Evolutionary conservation across 1,140 invertebrate genomes (phyloP).

Genomic region (Rhysida immarginata): DNA sequence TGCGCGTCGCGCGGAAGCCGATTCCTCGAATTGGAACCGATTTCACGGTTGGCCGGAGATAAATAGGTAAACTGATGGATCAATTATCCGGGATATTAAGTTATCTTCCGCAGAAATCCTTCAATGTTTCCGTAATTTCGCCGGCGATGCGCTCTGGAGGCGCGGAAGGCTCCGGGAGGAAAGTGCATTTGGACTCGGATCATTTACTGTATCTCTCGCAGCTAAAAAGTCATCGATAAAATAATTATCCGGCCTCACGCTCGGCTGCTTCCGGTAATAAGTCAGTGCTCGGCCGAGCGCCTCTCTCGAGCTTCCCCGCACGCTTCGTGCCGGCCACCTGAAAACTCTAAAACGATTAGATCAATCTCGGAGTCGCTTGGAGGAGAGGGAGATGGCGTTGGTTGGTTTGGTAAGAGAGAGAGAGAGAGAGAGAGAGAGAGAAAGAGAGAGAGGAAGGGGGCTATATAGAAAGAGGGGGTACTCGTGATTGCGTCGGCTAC

Average conservation of each 20-base stretch:
- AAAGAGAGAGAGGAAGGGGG: no score
- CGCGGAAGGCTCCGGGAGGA: neutral
- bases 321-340: neutral
- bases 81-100: constrained; percentile 14
- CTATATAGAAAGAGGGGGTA: no score
- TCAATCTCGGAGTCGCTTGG: neutral
- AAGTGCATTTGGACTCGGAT: neutral
- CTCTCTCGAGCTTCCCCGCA: neutral
- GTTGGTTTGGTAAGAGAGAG: no score
- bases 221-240: constrained; percentile 13
- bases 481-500: no score
- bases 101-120: constrained; percentile 8
- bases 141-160: neutral
- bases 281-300: neutral
- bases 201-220: neutral
- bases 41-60: constrained; percentile 12
- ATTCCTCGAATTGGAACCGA: constrained; percentile 3
- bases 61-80: constrained; percentile 14
- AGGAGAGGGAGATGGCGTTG: no score
- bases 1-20: neutral
- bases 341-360: constrained; percentile 1
- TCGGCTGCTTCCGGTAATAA: constrained; percentile 2
- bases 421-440: no score
- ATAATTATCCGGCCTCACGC: constrained; percentile 12
- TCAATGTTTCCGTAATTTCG: constrained; percentile 9